Conservation (phyloP, 1,140 invertebrate genomes). For the Drosophila gunungcola region DNA sequence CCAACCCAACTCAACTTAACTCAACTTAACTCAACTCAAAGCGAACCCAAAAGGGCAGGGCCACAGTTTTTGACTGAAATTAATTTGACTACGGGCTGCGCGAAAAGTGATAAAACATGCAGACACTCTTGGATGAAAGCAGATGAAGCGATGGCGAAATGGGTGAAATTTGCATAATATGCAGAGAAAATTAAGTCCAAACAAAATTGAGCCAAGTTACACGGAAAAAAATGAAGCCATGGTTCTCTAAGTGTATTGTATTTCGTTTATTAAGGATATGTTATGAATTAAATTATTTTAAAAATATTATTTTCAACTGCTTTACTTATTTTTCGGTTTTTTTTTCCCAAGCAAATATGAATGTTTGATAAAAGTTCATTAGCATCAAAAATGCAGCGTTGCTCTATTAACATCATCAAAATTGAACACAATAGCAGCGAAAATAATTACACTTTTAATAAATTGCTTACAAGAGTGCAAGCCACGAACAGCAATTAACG, state of each 20-base stretch:
- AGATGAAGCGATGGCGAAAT: slow-evolving; percentile 30
- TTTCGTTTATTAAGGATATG: too few relatives aligned
- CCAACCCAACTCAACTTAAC: slow-evolving; percentile 27
- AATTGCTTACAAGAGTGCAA: slow-evolving; percentile 29
- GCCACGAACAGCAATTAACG: slow-evolving; percentile 38
- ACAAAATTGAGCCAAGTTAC: background rate
- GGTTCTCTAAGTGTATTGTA: too few relatives aligned
- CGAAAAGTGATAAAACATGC: slow-evolving; percentile 56
- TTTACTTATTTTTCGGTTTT: too few relatives aligned
- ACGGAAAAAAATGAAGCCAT: too few relatives aligned
- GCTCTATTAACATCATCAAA: background rate
- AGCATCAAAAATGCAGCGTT: too few relatives aligned
- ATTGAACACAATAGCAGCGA: slow-evolving; percentile 1
- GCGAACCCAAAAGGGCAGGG: slow-evolving; percentile 28
- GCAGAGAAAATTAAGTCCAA: slow-evolving; percentile 17
- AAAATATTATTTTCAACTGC: too few relatives aligned
- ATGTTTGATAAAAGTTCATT: background rate
- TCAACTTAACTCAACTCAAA: slow-evolving; percentile 27
- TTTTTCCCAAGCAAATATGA: background rate
- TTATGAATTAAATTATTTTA: too few relatives aligned
- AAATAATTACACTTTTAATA: slow-evolving; percentile 4
- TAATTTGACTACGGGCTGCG: slow-evolving; percentile 66
- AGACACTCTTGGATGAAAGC: slow-evolving; percentile 53
- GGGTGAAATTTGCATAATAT: slow-evolving; percentile 37
- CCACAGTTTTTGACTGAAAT: slow-evolving; percentile 51